A percentile compares a stretch with the other conserved stretches of the same genome.
Conservation (phyloP, 2,888 invertebrate species). For the Lasius platythorax region DNA sequence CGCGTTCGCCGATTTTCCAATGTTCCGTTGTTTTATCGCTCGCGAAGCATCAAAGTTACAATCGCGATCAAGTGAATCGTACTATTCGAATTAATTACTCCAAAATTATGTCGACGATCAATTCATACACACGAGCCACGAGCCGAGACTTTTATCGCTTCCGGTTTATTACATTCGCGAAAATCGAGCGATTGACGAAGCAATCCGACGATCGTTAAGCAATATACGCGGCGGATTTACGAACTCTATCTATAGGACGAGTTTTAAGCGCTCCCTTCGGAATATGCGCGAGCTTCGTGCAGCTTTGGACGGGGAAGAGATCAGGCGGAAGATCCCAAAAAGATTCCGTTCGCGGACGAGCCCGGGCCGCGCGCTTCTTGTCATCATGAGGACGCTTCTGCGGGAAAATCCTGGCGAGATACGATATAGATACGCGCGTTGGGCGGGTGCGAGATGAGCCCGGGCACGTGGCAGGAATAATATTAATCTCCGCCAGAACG, state of each 20-base stretch:
- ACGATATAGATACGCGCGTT: slow-evolving; percentile 27
- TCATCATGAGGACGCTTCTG: background rate
- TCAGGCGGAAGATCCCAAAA: background rate
- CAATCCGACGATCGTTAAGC: background rate
- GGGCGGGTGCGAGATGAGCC: slow-evolving; percentile 63
- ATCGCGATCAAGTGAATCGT: background rate
- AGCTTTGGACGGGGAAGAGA: background rate
- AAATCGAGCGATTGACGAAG: background rate
- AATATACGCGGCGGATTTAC: slow-evolving; percentile 9
- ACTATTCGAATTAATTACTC: background rate
- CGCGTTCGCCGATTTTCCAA: slow-evolving; percentile 7
- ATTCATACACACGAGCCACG: background rate
- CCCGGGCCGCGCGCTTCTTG: background rate
- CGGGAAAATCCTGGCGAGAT: slow-evolving; percentile 33
- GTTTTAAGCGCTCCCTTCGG: slow-evolving; percentile 20
- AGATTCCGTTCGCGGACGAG: background rate
- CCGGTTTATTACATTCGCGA: background rate
- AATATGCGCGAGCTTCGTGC: background rate
- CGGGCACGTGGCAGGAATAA: slow-evolving; percentile 70
- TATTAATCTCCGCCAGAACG: slow-evolving; percentile 67
- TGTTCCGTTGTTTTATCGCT: slow-evolving; percentile 1
- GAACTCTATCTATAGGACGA: background rate
- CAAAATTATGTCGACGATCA: slow-evolving; percentile 2
- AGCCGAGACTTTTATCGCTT: background rate
- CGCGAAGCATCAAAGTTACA: background rate